A percentile compares a stretch with the other conserved stretches of the same genome.
Evolutionary conservation across 2,888 invertebrate genomes (phyloP).

Genomic region (Athalia circularis): DNA sequence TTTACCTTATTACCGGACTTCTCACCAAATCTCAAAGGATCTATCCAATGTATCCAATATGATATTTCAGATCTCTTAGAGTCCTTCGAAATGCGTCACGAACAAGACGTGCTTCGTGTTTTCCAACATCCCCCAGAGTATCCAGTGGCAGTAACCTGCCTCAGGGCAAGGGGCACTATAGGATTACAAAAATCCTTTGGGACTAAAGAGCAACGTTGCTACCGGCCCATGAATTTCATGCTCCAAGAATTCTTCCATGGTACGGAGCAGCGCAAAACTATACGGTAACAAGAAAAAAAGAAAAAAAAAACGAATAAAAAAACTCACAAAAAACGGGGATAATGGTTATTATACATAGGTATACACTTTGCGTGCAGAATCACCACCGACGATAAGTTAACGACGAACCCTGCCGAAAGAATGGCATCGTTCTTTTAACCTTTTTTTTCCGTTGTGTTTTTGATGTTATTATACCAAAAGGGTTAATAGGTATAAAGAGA

Average conservation of each 20-base stretch:
- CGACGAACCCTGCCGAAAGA: neutral
- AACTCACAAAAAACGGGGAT: neutral
- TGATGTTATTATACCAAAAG: too few species aligned
- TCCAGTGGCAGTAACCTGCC: neutral
- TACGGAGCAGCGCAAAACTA: neutral
- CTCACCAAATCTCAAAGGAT: too few species aligned
- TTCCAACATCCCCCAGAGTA: constrained; percentile 6
- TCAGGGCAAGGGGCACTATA: neutral
- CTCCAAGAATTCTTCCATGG: constrained; percentile 16
- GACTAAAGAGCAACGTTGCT: constrained; percentile 10
- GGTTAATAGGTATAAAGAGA: too few species aligned
- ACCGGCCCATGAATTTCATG: constrained; percentile 16
- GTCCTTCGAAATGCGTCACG: too few species aligned
- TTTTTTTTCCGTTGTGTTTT: too few species aligned
- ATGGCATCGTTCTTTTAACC: neutral
- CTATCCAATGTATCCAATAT: too few species aligned
- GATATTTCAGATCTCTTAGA: too few species aligned
- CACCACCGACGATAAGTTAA: constrained; percentile 10
- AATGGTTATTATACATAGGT: neutral
- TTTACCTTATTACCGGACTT: too few species aligned
- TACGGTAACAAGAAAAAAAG: neutral
- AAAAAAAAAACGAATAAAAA: neutral
- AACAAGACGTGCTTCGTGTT: constrained; percentile 10
- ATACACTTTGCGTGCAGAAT: neutral
- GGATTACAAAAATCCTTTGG: constrained; percentile 34